phyloP scores from a whole-genome alignment of 2,113 vertebrate species.

The Caretta caretta region DNA sequence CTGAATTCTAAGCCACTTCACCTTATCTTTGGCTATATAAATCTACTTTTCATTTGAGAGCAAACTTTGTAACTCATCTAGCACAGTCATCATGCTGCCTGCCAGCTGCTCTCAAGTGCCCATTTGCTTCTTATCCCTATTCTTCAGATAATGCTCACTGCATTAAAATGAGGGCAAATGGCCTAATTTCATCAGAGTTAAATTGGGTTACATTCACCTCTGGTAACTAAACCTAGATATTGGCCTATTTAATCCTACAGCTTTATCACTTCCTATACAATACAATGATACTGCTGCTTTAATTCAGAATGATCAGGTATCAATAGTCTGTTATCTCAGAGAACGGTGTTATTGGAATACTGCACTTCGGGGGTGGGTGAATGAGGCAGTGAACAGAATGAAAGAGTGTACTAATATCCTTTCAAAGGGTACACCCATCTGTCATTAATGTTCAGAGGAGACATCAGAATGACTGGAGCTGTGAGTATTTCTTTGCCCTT shows the following conservation, averaged over 20 bases:
- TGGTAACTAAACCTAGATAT: constrained; percentile 57
- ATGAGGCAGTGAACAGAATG: constrained; percentile 56
- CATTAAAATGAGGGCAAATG: constrained; percentile 53
- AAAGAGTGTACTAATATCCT: constrained; percentile 37
- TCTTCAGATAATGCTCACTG: constrained; percentile 24
- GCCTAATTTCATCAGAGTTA: constrained; percentile 62
- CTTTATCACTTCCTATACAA: constrained; percentile 29
- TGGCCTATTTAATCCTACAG: constrained; percentile 58
- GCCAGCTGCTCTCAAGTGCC: constrained; percentile 23
- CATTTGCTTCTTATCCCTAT: constrained; percentile 1
- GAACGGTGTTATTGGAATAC: constrained; percentile 9
- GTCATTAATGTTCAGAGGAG: constrained; percentile 33
- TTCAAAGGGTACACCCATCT: constrained; percentile 58
- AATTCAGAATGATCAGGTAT: constrained; percentile 36
- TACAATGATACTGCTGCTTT: constrained; percentile 1
- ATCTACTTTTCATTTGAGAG: neutral
- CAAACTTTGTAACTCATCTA: neutral
- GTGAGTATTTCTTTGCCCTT: constrained; percentile 9
- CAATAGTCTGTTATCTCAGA: neutral
- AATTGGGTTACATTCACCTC: constrained; percentile 67
- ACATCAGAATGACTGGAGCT: constrained; percentile 49
- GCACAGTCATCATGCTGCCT: neutral
- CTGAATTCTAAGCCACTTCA: neutral
- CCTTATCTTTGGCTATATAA: neutral
- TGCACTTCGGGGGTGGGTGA: constrained; percentile 56